Base-by-base conservation (phyloP, 2,113 vertebrate genomes). In the Rhagologus leucostigma region DNA sequence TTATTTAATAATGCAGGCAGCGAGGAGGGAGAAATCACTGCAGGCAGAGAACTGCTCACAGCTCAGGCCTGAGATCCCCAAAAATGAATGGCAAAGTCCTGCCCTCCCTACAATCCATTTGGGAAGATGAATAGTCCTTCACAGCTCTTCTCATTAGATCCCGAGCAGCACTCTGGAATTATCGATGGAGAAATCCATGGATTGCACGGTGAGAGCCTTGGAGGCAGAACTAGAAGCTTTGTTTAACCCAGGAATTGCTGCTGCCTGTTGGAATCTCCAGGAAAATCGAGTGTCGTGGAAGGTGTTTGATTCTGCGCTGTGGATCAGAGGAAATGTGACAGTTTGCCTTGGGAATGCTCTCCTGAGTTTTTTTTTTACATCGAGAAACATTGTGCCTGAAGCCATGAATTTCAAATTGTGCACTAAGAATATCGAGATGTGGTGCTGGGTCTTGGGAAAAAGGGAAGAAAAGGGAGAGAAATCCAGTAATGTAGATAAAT, bases 81-180 rank as follows among this genome's bases (percentile, higher is more conserved):
- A 4, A 37, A 88, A 76, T 0, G 5, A 84, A 70, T 35, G 82
- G 42, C 30, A 11, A 22, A 89, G 27, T 17, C 55, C 65, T 47
- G 39, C 42, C 14, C 6, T 50, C 16, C 19, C 26, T 6, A 7
- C 0, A 0, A 41, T 32, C 14, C 65, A 13, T 3, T 7, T 0
- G 3, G 46, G 56, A 64, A 69, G 86, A 64, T 41, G 30, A 73
- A 53, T 7, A 19, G 32, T 8, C 6, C 32, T 0, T 0, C 29
- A 4, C 13, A 6, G 67, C 0, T 5, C 55, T 49, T 33, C 69
- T 50, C 3, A 0, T 69, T 21, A 29, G 64, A 46, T 59, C 64
- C 69, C 2, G 4, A 29, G 71, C n/a, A 37, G 41, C 47, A 2
- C 3, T 22, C 29, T 11, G 73, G 39, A 46, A 47, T 55, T n/a